Base-by-base conservation (phyloP, 2,113 vertebrate species). In the Jaculus jaculus region DNA sequence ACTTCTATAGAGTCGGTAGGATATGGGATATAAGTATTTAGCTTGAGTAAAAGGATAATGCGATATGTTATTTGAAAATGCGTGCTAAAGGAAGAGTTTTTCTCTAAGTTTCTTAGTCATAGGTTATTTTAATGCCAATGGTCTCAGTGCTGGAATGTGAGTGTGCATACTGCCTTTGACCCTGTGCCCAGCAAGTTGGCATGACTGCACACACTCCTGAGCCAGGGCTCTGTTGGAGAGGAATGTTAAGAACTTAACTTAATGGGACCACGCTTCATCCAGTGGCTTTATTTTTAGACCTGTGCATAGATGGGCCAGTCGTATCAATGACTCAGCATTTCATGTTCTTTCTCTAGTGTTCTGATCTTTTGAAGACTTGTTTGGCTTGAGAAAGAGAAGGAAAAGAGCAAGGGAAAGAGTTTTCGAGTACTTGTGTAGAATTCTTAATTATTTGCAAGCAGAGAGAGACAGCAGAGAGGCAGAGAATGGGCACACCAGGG, bases 251-350 rank as follows among this genome's bases (percentile, higher is more conserved):
- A 58, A 20, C 2, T 0, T 30, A 66, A 23, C 73, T 80, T 63
- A 51, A 10, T 54, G 58, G 83, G 71, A 92, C 54, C 83, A 58
- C 71, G 79, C 78, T 92, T 80, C 71, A 77, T 85, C 82, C 32
- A 47, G 58, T 54, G 7, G 39, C 16, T 58, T 61, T 90, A 84
- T 92, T 92, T 96, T 96, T 92, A 97, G 89, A 58, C 7, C 30
- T 5, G 0, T 75, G 71, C 82, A 30, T 80, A 81, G 84, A 47
- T 71, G 66, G 51, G 77, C 47, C 17, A 21, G 21, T 78, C 87
- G 3, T 91, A 83, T 92, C 92, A 87, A 72, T 90, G 91, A 89
- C 84, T 86, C 47, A 79, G 73, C 75, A 60, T 82, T 82, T 96
- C 60, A 84, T 16, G 32, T 90, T 95, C 84, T 32, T 88, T 92